phyloP scores from a whole-genome alignment of 2,888 invertebrate species.

The Tipula confusa region DNA sequence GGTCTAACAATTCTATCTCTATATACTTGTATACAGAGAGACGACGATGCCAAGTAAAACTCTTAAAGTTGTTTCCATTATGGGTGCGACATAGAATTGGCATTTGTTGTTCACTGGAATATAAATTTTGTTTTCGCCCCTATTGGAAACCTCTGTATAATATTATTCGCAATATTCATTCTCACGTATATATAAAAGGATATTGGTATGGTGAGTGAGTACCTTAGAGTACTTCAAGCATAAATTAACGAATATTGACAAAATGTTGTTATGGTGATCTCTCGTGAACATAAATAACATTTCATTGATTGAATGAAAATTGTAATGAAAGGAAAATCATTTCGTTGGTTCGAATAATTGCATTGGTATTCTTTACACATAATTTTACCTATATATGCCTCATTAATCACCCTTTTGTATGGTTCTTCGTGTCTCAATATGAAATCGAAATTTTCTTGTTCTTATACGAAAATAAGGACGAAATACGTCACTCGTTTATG shows the following conservation, averaged over 20 bases:
- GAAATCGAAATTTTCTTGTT: background rate
- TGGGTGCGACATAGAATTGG: too few relatives aligned
- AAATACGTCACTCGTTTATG: background rate
- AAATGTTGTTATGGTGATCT: background rate
- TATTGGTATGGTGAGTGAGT: background rate
- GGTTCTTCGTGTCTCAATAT: background rate
- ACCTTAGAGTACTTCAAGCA: background rate
- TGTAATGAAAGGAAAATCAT: background rate
- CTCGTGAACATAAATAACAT: background rate
- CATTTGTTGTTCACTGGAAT: too few relatives aligned
- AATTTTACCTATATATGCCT: background rate
- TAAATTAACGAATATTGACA: background rate
- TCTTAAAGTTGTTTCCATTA: too few relatives aligned
- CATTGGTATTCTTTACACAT: background rate
- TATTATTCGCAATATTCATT: background rate
- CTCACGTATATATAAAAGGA: background rate
- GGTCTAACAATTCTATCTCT: too few relatives aligned
- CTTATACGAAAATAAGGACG: too few relatives aligned
- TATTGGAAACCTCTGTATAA: too few relatives aligned
- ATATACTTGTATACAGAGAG: background rate
- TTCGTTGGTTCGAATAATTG: background rate
- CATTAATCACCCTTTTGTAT: background rate
- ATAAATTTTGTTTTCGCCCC: too few relatives aligned
- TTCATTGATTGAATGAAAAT: background rate
- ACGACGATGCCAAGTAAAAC: background rate